A percentile compares a stretch with the other conserved stretches of the same genome.
Conservation (phyloP, 2,113 vertebrate species). For the Tringa solitaria region DNA sequence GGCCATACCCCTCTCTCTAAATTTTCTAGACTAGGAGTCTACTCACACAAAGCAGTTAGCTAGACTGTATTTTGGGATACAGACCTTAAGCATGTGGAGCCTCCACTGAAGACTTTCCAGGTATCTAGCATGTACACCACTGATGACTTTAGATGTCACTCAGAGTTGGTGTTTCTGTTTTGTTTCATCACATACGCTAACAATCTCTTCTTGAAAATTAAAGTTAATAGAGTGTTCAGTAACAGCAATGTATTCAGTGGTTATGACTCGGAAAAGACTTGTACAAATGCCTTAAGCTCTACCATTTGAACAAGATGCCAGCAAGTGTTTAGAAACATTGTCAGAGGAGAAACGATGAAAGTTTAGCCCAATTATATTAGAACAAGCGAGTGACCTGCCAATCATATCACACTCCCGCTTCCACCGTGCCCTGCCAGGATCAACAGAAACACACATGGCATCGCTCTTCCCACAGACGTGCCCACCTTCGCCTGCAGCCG, state of each 20-base stretch:
- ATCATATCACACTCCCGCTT: accelerated
- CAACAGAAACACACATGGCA: accelerated
- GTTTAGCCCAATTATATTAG: not conserved
- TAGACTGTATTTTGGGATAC: not conserved
- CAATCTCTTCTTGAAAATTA: not conserved
- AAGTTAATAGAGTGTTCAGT: not conserved
- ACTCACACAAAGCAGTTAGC: not conserved
- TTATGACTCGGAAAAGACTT: not conserved
- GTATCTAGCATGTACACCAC: not conserved
- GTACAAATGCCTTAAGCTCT: not conserved
- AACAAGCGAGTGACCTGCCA: not conserved
- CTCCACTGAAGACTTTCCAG: not conserved
- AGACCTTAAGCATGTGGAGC: not conserved
- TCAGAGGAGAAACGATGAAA: not conserved
- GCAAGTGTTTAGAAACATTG: not conserved
- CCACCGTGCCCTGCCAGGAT: not conserved
- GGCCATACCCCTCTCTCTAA: not conserved
- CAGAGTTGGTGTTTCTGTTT: not conserved
- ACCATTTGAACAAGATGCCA: not conserved
- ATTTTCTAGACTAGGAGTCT: not conserved
- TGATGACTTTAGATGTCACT: not conserved
- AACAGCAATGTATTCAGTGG: not conserved
- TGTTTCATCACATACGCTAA: not conserved
- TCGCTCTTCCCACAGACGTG: accelerated
- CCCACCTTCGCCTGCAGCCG: not conserved